These are phyloP conservation scores for Prietella phreatophila DNA, from an alignment of 2,113 vertebrate species.

Conservation along the genomic window DNA sequence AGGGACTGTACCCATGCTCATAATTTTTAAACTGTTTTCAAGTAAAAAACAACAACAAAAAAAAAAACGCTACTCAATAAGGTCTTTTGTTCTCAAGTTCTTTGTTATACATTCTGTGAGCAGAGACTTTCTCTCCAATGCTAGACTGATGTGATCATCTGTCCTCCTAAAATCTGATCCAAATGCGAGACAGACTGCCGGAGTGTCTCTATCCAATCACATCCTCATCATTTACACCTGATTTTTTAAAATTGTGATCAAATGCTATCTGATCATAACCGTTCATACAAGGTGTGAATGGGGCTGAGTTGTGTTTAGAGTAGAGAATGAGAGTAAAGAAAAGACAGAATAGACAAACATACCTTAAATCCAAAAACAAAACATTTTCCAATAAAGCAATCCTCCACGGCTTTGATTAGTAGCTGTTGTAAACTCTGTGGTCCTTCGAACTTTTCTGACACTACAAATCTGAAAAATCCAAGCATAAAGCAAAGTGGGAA, in stretches of 20 bases:
- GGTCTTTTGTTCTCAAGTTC: too few species aligned
- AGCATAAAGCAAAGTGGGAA: not conserved
- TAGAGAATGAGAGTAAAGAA: not conserved
- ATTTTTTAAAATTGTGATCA: not conserved
- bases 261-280: not conserved
- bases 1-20: not conserved
- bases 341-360: not conserved
- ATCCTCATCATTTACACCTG: not conserved
- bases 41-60: not conserved
- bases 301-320: not conserved
- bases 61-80: too few species aligned
- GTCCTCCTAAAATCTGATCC: too few species aligned
- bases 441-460: slow-evolving; percentile 56
- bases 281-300: not conserved
- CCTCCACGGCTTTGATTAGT: slow-evolving; percentile 75
- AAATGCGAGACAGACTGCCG: too few species aligned
- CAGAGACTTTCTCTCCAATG: too few species aligned
- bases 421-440: slow-evolving; percentile 52
- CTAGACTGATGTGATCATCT: too few species aligned
- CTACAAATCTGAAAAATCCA: slow-evolving; percentile 35
- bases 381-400: slow-evolving; percentile 78
- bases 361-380: slow-evolving; percentile 85
- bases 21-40: not conserved
- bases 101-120: too few species aligned
- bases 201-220: too few species aligned